Percentiles rank a stretch among this genome's conserved stretches.
These are phyloP conservation scores for Brachyistius frenatus DNA, from an alignment of 2,113 vertebrate genomes.

Conservation along the genomic window DNA sequence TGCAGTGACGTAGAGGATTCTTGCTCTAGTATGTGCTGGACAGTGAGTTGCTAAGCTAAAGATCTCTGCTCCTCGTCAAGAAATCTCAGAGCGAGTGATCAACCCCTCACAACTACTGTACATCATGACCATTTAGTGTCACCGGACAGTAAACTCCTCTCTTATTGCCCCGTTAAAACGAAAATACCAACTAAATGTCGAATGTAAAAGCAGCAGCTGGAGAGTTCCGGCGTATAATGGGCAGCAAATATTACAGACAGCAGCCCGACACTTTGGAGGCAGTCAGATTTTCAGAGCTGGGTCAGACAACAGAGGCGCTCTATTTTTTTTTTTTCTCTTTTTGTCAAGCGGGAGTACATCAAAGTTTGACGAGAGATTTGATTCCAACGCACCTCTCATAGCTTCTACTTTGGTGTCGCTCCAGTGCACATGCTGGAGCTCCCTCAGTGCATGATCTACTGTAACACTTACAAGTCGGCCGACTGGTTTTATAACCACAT, in stretches of 20 bases:
- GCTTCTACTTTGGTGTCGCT: conserved; percentile 39
- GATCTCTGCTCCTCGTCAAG: background rate
- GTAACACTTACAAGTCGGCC: conserved; percentile 66
- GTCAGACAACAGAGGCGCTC: conserved; percentile 5
- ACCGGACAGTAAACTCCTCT: conserved; percentile 21
- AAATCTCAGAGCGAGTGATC: conserved; percentile 8
- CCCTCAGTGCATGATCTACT: conserved; percentile 69
- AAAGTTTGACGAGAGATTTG: conserved; percentile 69
- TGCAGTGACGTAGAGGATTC: background rate
- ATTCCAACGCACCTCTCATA: conserved; percentile 63
- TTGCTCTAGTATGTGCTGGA: background rate
- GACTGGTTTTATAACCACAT: conserved; percentile 74
- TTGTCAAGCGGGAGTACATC: conserved; percentile 33
- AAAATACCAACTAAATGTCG: conserved; percentile 45
- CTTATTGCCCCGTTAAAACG: conserved; percentile 36
- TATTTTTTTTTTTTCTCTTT: conserved; percentile 2
- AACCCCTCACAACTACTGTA: background rate
- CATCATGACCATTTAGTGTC: conserved; percentile 27
- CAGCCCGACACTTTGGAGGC: conserved; percentile 28
- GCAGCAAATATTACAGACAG: conserved; percentile 40
- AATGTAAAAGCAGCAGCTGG: conserved; percentile 44
- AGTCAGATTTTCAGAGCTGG: conserved; percentile 31
- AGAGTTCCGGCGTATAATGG: conserved; percentile 19
- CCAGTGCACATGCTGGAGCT: conserved; percentile 44
- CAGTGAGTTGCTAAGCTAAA: background rate